A percentile compares a stretch with the other conserved stretches of the same genome.
Conservation (phyloP, 2,113 vertebrate species). For the Malurus cyaneus region DNA sequence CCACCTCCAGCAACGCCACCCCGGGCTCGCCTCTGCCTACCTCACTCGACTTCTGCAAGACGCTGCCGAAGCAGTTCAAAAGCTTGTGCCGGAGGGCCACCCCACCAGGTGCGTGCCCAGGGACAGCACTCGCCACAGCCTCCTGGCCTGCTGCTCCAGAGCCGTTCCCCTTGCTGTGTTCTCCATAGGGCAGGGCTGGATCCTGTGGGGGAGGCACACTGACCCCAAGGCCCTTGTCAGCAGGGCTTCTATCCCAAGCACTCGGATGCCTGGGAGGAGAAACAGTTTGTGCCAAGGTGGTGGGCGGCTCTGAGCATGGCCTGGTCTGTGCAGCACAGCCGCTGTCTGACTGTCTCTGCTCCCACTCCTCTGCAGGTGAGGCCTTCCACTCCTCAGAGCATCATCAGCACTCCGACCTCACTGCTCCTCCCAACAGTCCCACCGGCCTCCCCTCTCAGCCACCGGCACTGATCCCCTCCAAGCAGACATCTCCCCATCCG, state of each 20-base stretch:
- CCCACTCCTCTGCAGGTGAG: conserved; percentile 74
- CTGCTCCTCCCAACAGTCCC: conserved; percentile 96
- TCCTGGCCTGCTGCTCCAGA: not conserved
- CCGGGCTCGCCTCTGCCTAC: conserved; percentile 84
- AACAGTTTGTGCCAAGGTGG: not conserved
- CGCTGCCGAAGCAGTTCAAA: conserved; percentile 92
- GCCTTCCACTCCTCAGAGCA: conserved; percentile 91
- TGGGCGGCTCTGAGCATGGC: not conserved
- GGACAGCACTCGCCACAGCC: not conserved
- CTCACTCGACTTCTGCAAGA: conserved; percentile 91
- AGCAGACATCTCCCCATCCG: conserved; percentile 77
- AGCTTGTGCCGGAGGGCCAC: conserved; percentile 90
- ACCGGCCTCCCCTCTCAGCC: conserved; percentile 91
- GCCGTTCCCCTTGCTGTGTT: not conserved
- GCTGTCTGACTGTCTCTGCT: conserved; percentile 28
- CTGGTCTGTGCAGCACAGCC: rapidly evolving
- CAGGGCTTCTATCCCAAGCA: not conserved
- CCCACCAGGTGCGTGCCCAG: conserved; percentile 79
- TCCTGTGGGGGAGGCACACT: rapidly evolving
- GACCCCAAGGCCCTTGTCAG: not conserved
- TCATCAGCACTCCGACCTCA: conserved; percentile 93
- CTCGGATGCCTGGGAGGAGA: not conserved
- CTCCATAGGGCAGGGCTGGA: not conserved
- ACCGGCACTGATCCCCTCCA: conserved; percentile 82
- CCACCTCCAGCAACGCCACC: conserved; percentile 76